phyloP scores from a whole-genome alignment of 2,888 invertebrate genomes.

The Chrysina gloriosa region DNA sequence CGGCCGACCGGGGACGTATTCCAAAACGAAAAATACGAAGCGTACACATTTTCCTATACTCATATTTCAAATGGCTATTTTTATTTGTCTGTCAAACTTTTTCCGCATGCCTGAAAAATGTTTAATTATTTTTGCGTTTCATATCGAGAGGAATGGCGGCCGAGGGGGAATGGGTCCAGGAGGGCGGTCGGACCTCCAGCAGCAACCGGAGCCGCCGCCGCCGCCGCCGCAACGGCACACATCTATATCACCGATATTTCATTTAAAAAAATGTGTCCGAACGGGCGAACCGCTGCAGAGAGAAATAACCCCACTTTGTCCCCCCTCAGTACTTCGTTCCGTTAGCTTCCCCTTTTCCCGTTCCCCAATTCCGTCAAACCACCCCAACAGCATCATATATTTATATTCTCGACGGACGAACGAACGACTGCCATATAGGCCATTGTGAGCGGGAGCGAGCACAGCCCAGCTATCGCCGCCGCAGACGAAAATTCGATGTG shows the following conservation, averaged over 20 bases:
- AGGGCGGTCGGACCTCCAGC: slow-evolving; percentile 9
- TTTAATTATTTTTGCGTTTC: slow-evolving; percentile 67
- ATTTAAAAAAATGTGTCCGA: slow-evolving; percentile 65
- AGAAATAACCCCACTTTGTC: neutral
- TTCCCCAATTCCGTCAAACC: slow-evolving; percentile 44
- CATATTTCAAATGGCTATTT: slow-evolving; percentile 67
- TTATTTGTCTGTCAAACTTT: slow-evolving; percentile 68
- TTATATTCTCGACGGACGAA: slow-evolving; percentile 65
- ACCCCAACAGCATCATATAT: slow-evolving; percentile 62
- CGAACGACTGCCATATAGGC: slow-evolving; percentile 47
- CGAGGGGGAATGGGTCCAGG: slow-evolving; percentile 20
- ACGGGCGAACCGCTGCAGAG: slow-evolving; percentile 53
- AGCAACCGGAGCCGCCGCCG: too few species aligned
- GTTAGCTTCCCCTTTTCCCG: neutral
- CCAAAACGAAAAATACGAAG: slow-evolving; percentile 53
- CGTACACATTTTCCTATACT: slow-evolving; percentile 62
- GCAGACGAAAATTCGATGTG: slow-evolving; percentile 64
- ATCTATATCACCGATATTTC: slow-evolving; percentile 66
- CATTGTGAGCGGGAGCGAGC: neutral
- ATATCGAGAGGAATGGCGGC: slow-evolving; percentile 62
- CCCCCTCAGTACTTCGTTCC: slow-evolving; percentile 3
- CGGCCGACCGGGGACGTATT: slow-evolving; percentile 28
- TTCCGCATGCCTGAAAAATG: slow-evolving; percentile 67
- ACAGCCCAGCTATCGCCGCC: slow-evolving; percentile 14
- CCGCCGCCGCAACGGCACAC: slow-evolving; percentile 49